These are phyloP conservation scores for Anastatus disparis DNA, from an alignment of 1,140 invertebrate genomes.

Conservation along the genomic window DNA sequence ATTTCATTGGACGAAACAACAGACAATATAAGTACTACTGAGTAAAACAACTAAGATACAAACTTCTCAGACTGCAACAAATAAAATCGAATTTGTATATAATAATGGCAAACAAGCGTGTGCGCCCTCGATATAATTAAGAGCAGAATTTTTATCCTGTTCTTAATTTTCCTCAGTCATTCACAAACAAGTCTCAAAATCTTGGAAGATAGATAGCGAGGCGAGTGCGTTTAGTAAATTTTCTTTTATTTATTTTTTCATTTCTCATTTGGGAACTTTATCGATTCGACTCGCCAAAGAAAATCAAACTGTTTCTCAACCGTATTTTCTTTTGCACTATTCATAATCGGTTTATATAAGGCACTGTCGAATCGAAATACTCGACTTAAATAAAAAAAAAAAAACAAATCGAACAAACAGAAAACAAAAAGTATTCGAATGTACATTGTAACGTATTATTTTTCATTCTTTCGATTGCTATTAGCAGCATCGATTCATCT, in stretches of 20 bases:
- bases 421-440: conserved; percentile 12
- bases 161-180: conserved; percentile 4
- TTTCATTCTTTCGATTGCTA: conserved; percentile 18
- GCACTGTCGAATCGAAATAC: conserved; percentile 29
- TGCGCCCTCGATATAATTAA: conserved; percentile 5
- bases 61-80: not conserved
- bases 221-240: not conserved
- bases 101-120: conserved; percentile 29
- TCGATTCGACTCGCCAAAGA: conserved; percentile 24
- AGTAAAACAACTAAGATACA: not conserved
- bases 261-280: not conserved
- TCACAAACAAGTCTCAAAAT: not conserved
- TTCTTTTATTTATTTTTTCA: not conserved
- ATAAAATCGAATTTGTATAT: conserved; percentile 4
- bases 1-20: too few species aligned
- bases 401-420: not conserved
- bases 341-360: not conserved
- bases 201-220: conserved; percentile 14
- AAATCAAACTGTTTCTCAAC: conserved; percentile 13
- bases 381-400: conserved; percentile 4
- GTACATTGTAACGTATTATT: conserved; percentile 22
- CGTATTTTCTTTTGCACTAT: not conserved
- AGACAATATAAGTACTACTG: too few species aligned
- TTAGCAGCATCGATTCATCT: not conserved
- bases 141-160: not conserved